Evolutionary conservation across 2,888 invertebrate species (phyloP), one percentile per base, ranked within the genome.

Genomic region (Kryphioiulus occultus): DNA sequence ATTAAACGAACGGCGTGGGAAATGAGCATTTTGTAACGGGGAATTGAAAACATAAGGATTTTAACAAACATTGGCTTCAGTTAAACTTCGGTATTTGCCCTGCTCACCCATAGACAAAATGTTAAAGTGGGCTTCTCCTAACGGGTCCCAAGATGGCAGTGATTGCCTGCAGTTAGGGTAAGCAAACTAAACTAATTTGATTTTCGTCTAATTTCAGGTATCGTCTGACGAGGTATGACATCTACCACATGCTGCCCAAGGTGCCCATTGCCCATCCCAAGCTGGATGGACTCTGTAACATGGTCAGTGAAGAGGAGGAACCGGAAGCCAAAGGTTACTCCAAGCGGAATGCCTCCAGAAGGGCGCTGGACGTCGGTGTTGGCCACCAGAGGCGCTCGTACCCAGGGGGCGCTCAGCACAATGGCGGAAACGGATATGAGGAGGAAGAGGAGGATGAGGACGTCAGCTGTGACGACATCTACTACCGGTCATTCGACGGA

Each of bases 191-290:
- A 3, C 12, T 9, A 68, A 22, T 5, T 68, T 59, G n/a, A n/a
- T n/a, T 59, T 4, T n/a, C 53, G 19, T 53, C 4, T 26, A 17
- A 47, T 68, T 85, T 12, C 47, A 89, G 88, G 53, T 85, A 87
- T 44, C 86, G 88, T 53, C 47, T 89, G 32, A 87, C 85, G 17
- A 86, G 87, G 19, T 84, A 86, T 44, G 88, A 89, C 39, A 88
- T 89, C 22, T 89, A 87, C 83, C 88, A 89, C 44, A 86, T 88
- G 85, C 85, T 89, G 15, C 88, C 88, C 39, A 89, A 89, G 32
- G 83, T 89, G 35, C 88, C 88, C 30, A 85, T 85, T 78, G 35
- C 85, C 78, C 86, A 88, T 32, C 88, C 88, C 0, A 86, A 88
- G 78, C 22, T 88, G 22, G 86, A 68, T 30, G 86, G 86, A 15